A percentile compares a stretch with the other conserved stretches of the same genome.
phyloP scores from a whole-genome alignment of 2,113 vertebrate species.

The Antechinus stuartii region DNA sequence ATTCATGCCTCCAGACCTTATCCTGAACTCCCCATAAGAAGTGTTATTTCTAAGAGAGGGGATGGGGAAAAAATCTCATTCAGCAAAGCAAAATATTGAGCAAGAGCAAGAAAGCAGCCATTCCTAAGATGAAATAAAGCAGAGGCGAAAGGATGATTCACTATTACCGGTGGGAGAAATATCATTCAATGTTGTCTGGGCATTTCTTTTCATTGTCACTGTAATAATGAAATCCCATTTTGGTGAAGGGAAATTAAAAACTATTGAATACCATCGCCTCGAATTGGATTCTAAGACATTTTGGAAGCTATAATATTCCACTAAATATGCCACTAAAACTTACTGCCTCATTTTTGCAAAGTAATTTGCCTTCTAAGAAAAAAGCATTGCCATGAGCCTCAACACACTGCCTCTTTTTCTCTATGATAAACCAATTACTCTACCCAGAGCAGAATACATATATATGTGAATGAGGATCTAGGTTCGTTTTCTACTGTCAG shows the following conservation, averaged over 20 bases:
- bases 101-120: not conserved
- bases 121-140: not conserved
- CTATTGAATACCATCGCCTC: not conserved
- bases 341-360: constrained; percentile 4
- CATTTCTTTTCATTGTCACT: constrained; percentile 1
- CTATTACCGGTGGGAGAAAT: not conserved
- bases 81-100: not conserved
- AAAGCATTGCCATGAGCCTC: not conserved
- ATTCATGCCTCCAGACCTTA: not conserved
- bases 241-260: constrained; percentile 4
- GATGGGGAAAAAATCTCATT: not conserved
- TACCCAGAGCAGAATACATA: not conserved
- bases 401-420: not conserved
- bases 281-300: not conserved
- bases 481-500: not conserved
- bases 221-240: constrained; percentile 5
- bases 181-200: not conserved
- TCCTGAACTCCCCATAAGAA: not conserved
- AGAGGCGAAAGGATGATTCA: not conserved
- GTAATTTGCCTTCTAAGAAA: constrained; percentile 1
- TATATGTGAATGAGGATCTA: not conserved
- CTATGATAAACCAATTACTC: not conserved
- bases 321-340: constrained; percentile 4
- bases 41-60: not conserved
- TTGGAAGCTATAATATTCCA: not conserved